Conservation (phyloP, 2,888 invertebrate species). For the Pseudanteris insignis region DNA sequence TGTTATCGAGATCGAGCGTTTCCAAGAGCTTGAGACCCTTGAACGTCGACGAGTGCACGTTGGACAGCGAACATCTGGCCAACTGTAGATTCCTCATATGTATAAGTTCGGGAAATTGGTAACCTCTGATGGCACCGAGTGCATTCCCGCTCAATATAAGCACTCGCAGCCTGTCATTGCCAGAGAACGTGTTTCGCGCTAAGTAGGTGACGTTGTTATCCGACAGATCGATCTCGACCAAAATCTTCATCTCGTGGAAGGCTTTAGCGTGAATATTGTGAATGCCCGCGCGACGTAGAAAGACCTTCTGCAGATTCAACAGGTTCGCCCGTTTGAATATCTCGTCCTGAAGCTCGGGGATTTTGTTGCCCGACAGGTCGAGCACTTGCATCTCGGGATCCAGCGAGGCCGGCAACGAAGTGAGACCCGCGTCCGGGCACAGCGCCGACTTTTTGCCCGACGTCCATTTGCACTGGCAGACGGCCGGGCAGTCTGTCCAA, state of each 20-base stretch:
- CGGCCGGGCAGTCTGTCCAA: slow-evolving; percentile 88
- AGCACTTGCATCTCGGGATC: slow-evolving; percentile 85
- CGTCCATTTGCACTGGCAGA: slow-evolving; percentile 92
- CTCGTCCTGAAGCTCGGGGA: slow-evolving; percentile 78
- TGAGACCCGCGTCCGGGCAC: slow-evolving; percentile 83
- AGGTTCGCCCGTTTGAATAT: slow-evolving; percentile 82
- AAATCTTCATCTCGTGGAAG: slow-evolving; percentile 85
- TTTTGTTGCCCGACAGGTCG: slow-evolving; percentile 83
- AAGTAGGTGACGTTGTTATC: slow-evolving; percentile 81
- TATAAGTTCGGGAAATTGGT: slow-evolving; percentile 84
- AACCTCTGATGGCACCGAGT: slow-evolving; percentile 75
- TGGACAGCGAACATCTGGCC: slow-evolving; percentile 80
- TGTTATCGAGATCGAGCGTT: slow-evolving; percentile 83
- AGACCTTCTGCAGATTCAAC: slow-evolving; percentile 85
- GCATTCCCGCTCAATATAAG: slow-evolving; percentile 86
- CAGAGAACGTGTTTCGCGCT: slow-evolving; percentile 82
- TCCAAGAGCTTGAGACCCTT: slow-evolving; percentile 78
- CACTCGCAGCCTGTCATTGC: slow-evolving; percentile 82
- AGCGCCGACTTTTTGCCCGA: slow-evolving; percentile 90
- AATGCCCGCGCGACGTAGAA: slow-evolving; percentile 79
- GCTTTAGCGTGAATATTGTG: slow-evolving; percentile 82
- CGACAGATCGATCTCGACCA: slow-evolving; percentile 87
- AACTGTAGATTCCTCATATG: slow-evolving; percentile 84
- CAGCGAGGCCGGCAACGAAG: slow-evolving; percentile 77
- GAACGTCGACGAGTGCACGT: slow-evolving; percentile 81